Evolutionary conservation across 1,140 invertebrate species (phyloP), one percentile per base, ranked within the genome.

Genomic region (Leptoteleia sp.): DNA sequence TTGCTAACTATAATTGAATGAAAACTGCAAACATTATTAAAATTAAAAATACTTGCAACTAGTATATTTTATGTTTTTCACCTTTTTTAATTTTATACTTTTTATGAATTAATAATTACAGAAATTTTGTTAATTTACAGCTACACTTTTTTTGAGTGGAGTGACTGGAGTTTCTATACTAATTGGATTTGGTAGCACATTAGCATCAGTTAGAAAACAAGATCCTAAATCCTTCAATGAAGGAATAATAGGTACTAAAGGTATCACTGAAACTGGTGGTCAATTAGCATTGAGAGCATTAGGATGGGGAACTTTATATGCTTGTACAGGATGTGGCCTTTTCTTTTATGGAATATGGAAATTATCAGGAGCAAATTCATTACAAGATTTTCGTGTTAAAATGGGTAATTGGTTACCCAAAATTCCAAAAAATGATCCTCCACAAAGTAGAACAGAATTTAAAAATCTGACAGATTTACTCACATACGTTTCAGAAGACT

Each of bases 311-410:
- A 95, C 95, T 3, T 81, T 97, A 1, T 97, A 96, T 89, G 95
- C 97, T 0, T 90, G 96, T 9, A 90, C 93, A 29, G 96, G 96
- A 7, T 95, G 96, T 76, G 92, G 95, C 8, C 83, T 95, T 40
- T 88, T 98, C 54, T 95, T 94, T 85, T 97, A 94, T 88, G 91
- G 92, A 7, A 92, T 97, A 57, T 98, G 96, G 95, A 98, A 97
- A 90, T 79, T 96, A 4, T 93, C 95, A 25, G 96, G 96, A 68
- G 96, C 95, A 22, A 92, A 93, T 79, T 92, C 94, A 92, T 93
- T 95, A 84, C 87, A 92, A 79, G 94, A 95, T 64, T 95, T 96
- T 84, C 90, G 93, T 71, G 40, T 90, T 19, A 94, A 93, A 91
- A 92, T 94, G 90, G 94, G 94, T 5, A 84, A 91, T 4, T 82